phyloP scores from a whole-genome alignment of 2,113 vertebrate genomes.

The Mormyrus iriodes region DNA sequence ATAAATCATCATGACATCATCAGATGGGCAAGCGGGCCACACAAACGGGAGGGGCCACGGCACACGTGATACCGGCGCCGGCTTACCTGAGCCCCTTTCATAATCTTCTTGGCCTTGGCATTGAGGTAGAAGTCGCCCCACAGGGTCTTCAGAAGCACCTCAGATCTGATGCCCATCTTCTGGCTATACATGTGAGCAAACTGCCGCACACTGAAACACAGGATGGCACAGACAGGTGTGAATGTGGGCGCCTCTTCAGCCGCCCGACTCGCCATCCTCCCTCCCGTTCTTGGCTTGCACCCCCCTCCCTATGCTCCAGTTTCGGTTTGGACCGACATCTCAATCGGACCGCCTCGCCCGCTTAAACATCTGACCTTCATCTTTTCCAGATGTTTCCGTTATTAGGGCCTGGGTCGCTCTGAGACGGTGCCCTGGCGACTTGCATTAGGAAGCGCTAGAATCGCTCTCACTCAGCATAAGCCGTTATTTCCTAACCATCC shows the following conservation, averaged over 20 bases:
- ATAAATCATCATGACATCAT: not conserved
- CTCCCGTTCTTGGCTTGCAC: not conserved
- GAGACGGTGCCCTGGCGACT: not conserved
- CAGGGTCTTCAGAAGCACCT: conserved; percentile 81
- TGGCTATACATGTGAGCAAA: conserved; percentile 88
- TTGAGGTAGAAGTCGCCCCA: conserved; percentile 96
- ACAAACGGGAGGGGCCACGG: not conserved
- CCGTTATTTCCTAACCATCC: not conserved
- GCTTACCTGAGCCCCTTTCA: conserved; percentile 89
- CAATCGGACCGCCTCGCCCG: not conserved
- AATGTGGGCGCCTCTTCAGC: not conserved
- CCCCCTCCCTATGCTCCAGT: not conserved
- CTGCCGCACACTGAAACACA: conserved; percentile 74
- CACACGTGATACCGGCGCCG: not conserved
- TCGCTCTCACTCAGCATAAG: not conserved
- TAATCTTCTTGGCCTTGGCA: conserved; percentile 86
- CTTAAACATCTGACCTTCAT: conserved; percentile 14
- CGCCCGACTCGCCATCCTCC: not conserved
- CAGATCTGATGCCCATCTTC: conserved; percentile 77
- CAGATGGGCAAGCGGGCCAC: not conserved
- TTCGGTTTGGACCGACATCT: conserved; percentile 3
- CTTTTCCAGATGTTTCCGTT: conserved; percentile 21
- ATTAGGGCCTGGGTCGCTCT: not conserved
- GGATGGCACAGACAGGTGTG: conserved; percentile 14
- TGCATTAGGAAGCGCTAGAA: not conserved